phyloP scores from a whole-genome alignment of 2,797 vertebrate genomes.

The Malacoraja senta region DNA sequence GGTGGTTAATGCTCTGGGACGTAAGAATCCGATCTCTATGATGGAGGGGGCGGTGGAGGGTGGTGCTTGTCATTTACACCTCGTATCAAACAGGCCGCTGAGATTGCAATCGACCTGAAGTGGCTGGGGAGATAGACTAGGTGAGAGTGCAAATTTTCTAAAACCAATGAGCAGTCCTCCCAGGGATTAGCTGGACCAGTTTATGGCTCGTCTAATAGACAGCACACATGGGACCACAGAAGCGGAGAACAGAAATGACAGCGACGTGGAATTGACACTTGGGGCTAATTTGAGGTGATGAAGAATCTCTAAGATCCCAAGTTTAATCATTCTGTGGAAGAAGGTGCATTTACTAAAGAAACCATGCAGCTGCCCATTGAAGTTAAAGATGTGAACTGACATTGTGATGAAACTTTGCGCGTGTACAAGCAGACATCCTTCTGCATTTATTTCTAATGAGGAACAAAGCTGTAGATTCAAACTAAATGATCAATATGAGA shows the following conservation, averaged over 20 bases:
- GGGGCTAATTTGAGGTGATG: background rate
- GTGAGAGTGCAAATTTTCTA: background rate
- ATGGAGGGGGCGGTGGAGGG: too few relatives aligned
- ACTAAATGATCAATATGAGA: background rate
- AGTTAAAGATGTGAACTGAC: too few relatives aligned
- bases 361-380: background rate
- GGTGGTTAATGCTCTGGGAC: too few relatives aligned
- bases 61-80: too few relatives aligned
- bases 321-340: background rate
- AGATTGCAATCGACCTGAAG: background rate
- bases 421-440: too few relatives aligned
- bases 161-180: background rate
- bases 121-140: background rate
- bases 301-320: background rate
- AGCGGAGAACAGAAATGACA: background rate
- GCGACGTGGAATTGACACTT: background rate
- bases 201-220: slow-evolving; percentile 45
- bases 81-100: background rate
- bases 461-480: background rate
- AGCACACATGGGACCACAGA: background rate
- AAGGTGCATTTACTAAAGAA: background rate
- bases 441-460: background rate
- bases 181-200: slow-evolving; percentile 35
- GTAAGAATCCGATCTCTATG: too few relatives aligned
- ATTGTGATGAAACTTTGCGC: background rate